A percentile compares a stretch with the other conserved stretches of the same genome.
Conservation (phyloP, 2,113 vertebrate genomes). For the Eurystomus gularis region DNA sequence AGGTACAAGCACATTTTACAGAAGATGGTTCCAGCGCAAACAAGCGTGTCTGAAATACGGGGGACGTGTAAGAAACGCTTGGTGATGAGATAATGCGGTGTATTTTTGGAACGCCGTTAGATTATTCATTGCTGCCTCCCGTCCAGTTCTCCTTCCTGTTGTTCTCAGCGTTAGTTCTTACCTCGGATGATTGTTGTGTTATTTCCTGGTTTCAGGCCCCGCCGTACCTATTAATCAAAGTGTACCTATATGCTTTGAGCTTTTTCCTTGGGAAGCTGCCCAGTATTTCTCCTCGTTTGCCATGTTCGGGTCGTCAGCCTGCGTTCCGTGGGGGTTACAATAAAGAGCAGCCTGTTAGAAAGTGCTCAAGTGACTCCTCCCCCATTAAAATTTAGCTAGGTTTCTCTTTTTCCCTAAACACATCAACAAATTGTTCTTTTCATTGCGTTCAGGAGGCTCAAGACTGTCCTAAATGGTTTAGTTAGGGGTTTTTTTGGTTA, state of each 20-base stretch:
- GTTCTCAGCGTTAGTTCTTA: neutral
- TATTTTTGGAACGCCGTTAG: constrained; percentile 5
- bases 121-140: constrained; percentile 9
- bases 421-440: neutral
- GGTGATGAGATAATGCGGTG: neutral
- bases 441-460: neutral
- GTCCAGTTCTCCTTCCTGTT: neutral
- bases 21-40: neutral
- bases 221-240: neutral
- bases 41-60: neutral
- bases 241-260: rapidly evolving
- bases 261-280: neutral
- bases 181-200: neutral
- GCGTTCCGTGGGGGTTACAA: neutral
- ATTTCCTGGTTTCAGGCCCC: neutral
- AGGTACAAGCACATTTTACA: neutral
- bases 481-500: neutral
- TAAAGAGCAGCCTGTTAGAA: neutral
- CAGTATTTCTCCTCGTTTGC: neutral
- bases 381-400: neutral
- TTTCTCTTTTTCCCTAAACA: neutral
- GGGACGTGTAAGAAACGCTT: neutral
- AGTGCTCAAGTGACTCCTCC: neutral
- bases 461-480: neutral
- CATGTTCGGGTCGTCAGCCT: neutral